Base-by-base conservation (phyloP, 1,140 invertebrate species). In the Achatina immaculata region DNA sequence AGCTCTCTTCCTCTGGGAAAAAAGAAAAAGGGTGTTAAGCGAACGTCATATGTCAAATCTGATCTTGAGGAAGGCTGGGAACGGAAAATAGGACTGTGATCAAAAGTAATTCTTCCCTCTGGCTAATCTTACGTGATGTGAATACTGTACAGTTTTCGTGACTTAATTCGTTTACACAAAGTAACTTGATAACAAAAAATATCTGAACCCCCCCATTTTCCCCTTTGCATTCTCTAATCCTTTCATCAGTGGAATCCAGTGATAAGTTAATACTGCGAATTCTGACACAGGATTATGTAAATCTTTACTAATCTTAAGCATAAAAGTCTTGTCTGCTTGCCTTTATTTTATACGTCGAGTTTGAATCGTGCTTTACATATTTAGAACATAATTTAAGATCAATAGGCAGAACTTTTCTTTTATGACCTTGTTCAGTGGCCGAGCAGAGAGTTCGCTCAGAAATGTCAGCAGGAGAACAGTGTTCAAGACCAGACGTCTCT, bases 251-350 rank as follows among this genome's bases (percentile, higher is more conserved):
- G 58, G 28, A 31, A 62, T 28, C 14, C 14, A 34, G 28, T 31
- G 58, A 62, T 62, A 62, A 7, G 48, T 55, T 55, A 21, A 62
- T 62, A 31, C 31, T 4, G 58, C 28, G 2, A 62, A 31, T 28
- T 62, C 58, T 62, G 58, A 62, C 58, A 62, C 28, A 31, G 58
- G 58, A 62, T 62, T 62, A 62, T 4, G n/a, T 62, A 62, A 62
- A 62, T 62, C 58, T 3, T 24, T 11, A 4, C 51, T 21, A n/a
- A 55, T 55, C 21, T 62, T 62, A 28, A 16, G 31, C 58, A 24
- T n/a, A 34, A 4, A 62, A 2, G 31, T 62, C 58, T 2, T 31
- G 16, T 62, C 4, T 62, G 58, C 16, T 1, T 62, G 58, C 58
- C 4, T 62, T 31, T 21, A 62, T 62, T 31, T 9, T 9, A 28